These are phyloP conservation scores for Morone saxatilis DNA, from an alignment of 2,113 vertebrate genomes.

Conservation along the genomic window DNA sequence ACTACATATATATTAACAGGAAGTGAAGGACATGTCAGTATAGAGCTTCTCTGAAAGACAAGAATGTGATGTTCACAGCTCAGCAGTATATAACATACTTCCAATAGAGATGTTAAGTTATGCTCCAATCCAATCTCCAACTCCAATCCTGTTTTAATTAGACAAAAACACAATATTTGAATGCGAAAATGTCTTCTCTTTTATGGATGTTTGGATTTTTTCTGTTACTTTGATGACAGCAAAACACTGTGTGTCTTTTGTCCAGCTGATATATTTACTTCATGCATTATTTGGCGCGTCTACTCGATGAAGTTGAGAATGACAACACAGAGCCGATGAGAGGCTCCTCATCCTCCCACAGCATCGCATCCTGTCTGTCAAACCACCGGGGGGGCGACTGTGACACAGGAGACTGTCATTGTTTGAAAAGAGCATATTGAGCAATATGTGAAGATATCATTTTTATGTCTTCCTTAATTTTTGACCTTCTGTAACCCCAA, in stretches of 20 bases:
- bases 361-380: slow-evolving; percentile 7
- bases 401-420: neutral
- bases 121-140: no score
- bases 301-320: neutral
- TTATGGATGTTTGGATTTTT: slow-evolving; percentile 5
- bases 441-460: neutral
- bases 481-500: neutral
- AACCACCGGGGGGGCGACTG: neutral
- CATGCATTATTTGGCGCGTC: neutral
- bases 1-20: neutral
- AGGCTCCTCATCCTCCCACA: slow-evolving; percentile 10
- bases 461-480: neutral
- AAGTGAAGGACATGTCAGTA: neutral
- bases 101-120: neutral
- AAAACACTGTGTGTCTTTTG: neutral
- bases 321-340: slow-evolving; percentile 17
- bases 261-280: slow-evolving; percentile 25
- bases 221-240: neutral
- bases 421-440: neutral
- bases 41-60: neutral
- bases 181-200: neutral
- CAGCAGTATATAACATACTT: neutral
- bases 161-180: neutral
- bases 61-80: neutral
- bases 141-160: slow-evolving; percentile 4